phyloP scores from a whole-genome alignment of 2,113 vertebrate genomes.

The Arizona elegans region DNA sequence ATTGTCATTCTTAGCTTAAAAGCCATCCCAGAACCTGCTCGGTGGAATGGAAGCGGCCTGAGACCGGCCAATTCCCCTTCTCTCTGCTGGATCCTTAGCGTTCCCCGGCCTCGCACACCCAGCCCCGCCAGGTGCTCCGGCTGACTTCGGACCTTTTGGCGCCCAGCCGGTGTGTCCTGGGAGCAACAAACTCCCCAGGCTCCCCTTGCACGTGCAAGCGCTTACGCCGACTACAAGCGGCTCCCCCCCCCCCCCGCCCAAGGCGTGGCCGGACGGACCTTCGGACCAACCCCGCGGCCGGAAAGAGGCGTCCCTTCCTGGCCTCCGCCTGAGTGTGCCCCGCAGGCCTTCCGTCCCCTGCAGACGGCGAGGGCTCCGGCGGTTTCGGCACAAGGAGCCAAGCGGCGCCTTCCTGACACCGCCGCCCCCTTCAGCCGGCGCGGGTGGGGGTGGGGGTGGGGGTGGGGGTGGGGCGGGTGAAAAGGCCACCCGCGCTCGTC shows the following conservation, averaged over 20 bases:
- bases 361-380: not conserved
- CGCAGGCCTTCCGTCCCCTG: too few species aligned
- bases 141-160: not conserved
- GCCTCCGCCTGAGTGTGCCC: not conserved
- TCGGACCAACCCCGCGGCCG: not conserved
- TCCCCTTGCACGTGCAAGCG: not conserved
- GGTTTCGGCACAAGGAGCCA: not conserved
- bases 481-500: not conserved
- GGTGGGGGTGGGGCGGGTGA: too few species aligned
- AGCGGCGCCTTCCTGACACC: too few species aligned
- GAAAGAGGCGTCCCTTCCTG: not conserved
- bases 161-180: not conserved
- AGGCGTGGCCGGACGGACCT: not conserved
- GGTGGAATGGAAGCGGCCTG: not conserved
- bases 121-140: not conserved
- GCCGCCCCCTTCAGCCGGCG: too few species aligned
- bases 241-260: not conserved
- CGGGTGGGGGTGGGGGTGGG: too few species aligned
- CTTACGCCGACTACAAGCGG: not conserved
- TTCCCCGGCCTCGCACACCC: not conserved
- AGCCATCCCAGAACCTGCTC: not conserved
- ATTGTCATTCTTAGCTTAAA: not conserved
- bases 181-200: not conserved
- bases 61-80: not conserved
- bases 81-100: not conserved